Percentiles rank a stretch among this genome's conserved stretches.
phyloP scores from a whole-genome alignment of 2,797 vertebrate genomes.

The Sebastes ruberrimus region DNA sequence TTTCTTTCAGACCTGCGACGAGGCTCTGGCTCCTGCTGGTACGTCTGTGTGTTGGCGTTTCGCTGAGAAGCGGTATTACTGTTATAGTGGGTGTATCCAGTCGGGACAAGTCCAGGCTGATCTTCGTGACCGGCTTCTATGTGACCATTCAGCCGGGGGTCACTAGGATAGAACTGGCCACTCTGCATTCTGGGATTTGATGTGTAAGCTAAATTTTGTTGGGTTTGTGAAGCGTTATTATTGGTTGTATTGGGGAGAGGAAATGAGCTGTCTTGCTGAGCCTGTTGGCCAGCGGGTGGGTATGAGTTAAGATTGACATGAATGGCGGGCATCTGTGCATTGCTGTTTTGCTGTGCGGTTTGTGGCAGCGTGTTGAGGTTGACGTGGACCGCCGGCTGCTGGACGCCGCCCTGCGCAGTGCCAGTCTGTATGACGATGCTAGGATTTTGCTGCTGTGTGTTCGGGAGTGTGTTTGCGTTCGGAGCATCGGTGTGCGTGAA shows the following conservation, averaged over 20 bases:
- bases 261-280: slow-evolving; percentile 32
- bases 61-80: slow-evolving; percentile 22
- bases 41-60: slow-evolving; percentile 65
- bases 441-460: slow-evolving; percentile 65
- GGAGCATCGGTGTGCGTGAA: slow-evolving; percentile 51
- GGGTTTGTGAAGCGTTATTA: slow-evolving; percentile 27
- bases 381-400: slow-evolving; percentile 71
- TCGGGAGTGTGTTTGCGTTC: slow-evolving; percentile 39
- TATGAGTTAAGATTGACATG: slow-evolving; percentile 80
- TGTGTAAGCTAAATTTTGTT: not conserved
- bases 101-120: slow-evolving; percentile 57
- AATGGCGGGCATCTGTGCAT: slow-evolving; percentile 73
- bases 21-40: slow-evolving; percentile 34
- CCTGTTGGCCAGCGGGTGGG: slow-evolving; percentile 42
- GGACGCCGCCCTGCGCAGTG: slow-evolving; percentile 34
- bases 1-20: slow-evolving; percentile 16
- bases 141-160: not conserved
- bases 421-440: slow-evolving; percentile 79
- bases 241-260: slow-evolving; percentile 8
- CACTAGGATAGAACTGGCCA: slow-evolving; percentile 1
- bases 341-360: slow-evolving; percentile 41
- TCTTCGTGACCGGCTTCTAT: not conserved
- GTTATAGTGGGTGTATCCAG: slow-evolving; percentile 66
- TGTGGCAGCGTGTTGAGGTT: slow-evolving; percentile 72
- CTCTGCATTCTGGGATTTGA: slow-evolving; percentile 44